Evolutionary conservation across 2,113 vertebrate genomes (phyloP).

Genomic region (Toxostoma redivivum): DNA sequence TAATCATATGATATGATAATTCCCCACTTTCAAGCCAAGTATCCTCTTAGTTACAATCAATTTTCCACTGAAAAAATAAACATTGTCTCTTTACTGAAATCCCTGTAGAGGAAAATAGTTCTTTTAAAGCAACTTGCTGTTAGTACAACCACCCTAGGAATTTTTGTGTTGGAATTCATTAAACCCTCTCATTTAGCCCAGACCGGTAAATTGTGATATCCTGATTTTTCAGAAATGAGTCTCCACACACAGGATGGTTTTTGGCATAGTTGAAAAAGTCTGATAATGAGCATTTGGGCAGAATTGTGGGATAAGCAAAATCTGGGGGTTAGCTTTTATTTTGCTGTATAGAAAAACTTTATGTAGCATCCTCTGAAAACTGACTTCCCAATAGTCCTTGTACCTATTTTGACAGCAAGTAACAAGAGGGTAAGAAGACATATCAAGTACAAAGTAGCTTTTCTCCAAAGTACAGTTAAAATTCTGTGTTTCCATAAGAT

Average conservation of each 20-base stretch:
- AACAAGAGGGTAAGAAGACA: not conserved
- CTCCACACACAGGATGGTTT: constrained; percentile 18
- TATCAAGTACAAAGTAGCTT: not conserved
- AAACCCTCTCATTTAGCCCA: constrained; percentile 67
- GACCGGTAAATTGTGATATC: constrained; percentile 60
- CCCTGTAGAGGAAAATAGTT: constrained; percentile 72
- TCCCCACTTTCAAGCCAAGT: constrained; percentile 83
- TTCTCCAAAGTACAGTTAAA: not conserved
- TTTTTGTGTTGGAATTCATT: constrained; percentile 75
- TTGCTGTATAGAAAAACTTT: not conserved
- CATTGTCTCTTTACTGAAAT: constrained; percentile 79
- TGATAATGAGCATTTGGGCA: constrained; percentile 18
- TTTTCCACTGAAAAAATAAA: constrained; percentile 84
- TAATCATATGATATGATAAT: constrained; percentile 90
- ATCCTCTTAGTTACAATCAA: constrained; percentile 95
- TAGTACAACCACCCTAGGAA: constrained; percentile 66
- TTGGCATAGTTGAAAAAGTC: constrained; percentile 24
- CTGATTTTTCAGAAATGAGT: constrained; percentile 25
- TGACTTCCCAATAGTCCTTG: not conserved
- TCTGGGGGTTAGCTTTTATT: constrained; percentile 14
- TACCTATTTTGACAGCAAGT: not conserved
- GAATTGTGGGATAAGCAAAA: constrained; percentile 48
- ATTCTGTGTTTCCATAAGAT: not conserved
- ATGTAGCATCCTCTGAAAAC: not conserved
- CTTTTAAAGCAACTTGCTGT: constrained; percentile 72